phyloP scores from a whole-genome alignment of 2,888 invertebrate species.

The Sminthurinus aureus region DNA sequence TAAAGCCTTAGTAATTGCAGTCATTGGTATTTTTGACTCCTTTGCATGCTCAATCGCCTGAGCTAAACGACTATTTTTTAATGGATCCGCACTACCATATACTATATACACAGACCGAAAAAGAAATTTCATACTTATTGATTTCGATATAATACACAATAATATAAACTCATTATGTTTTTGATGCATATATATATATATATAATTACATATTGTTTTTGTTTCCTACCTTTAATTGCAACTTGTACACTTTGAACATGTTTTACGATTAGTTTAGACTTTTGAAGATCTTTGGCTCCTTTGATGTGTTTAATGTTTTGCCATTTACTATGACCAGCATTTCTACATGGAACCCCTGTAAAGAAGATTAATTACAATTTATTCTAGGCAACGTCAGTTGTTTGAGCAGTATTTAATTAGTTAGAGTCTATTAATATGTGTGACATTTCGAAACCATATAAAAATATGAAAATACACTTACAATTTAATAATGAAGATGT shows the following conservation, averaged over 20 bases:
- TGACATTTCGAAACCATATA: no score
- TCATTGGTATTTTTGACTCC: conserved; percentile 70
- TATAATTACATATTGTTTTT: conserved; percentile 2
- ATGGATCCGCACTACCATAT: conserved; percentile 71
- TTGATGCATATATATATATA: background rate
- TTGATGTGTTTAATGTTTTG: conserved; percentile 77
- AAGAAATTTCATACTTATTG: no score
- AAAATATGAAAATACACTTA: no score
- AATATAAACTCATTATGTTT: background rate
- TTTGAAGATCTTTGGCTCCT: conserved; percentile 71
- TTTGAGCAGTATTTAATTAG: no score
- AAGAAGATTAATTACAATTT: background rate
- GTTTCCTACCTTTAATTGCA: conserved; percentile 69
- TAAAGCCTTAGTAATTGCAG: conserved; percentile 70
- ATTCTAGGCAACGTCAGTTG: no score
- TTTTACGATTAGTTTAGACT: conserved; percentile 65
- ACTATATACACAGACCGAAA: no score
- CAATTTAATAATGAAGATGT: background rate
- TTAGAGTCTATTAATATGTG: no score
- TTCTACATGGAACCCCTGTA: conserved; percentile 36
- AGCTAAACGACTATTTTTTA: conserved; percentile 68
- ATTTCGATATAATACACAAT: background rate
- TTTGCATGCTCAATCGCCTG: conserved; percentile 71
- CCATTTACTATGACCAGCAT: conserved; percentile 81
- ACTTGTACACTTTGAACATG: conserved; percentile 68